phyloP scores from a whole-genome alignment of 2,888 invertebrate species.

The Agonopterix arenella region DNA sequence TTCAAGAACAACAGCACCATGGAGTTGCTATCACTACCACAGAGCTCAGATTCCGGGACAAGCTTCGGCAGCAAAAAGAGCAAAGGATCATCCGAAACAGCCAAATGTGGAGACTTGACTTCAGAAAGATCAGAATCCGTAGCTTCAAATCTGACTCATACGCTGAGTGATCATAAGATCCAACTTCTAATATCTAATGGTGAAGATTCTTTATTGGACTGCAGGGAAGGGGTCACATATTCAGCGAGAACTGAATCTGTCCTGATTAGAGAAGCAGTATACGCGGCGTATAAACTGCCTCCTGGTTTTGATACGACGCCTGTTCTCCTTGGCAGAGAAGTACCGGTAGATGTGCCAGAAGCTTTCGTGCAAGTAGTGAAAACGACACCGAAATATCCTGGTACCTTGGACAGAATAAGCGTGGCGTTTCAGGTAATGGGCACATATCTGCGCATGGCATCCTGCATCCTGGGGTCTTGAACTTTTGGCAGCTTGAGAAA shows the following conservation, averaged over 20 bases:
- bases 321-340: constrained; percentile 73
- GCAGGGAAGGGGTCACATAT: constrained; percentile 63
- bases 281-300: constrained; percentile 66
- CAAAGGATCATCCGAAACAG: constrained; percentile 61
- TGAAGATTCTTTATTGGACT: constrained; percentile 63
- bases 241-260: constrained; percentile 72
- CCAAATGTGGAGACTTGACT: constrained; percentile 54
- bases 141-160: constrained; percentile 45
- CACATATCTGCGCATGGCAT: constrained; percentile 29
- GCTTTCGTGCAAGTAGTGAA: constrained; percentile 91
- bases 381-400: constrained; percentile 81
- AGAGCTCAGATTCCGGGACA: constrained; percentile 59
- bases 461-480: constrained; percentile 4
- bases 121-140: constrained; percentile 58
- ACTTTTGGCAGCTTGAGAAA: too few relatives aligned
- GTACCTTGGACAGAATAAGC: constrained; percentile 74
- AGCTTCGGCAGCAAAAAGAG: constrained; percentile 66
- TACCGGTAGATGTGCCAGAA: constrained; percentile 93
- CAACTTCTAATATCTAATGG: constrained; percentile 66
- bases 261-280: constrained; percentile 63
- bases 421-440: constrained; percentile 66
- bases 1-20: constrained; percentile 62
- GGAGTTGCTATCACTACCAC: constrained; percentile 47
- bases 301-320: constrained; percentile 70
- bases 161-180: constrained; percentile 61